Percentiles rank a stretch among this genome's conserved stretches.
These are phyloP conservation scores for Eunapius fragilis DNA, from an alignment of 37 sponge, comb jelly and placozoan species.

Conservation along the genomic window DNA sequence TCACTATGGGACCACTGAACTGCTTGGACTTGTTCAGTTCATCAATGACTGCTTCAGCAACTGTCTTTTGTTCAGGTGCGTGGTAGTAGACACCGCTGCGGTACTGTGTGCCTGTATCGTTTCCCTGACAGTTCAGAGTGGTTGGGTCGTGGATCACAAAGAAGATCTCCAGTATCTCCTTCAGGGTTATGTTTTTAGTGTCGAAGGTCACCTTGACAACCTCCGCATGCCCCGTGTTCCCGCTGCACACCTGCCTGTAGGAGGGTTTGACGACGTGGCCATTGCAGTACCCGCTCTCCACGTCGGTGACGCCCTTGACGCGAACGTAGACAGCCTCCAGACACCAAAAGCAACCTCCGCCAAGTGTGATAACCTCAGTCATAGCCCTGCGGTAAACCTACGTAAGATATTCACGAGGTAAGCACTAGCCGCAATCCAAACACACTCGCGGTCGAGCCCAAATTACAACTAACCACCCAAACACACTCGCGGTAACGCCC, in stretches of 20 bases:
- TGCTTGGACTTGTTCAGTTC: neutral
- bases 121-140: neutral
- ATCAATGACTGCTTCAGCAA: neutral
- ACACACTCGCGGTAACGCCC: neutral
- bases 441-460: neutral
- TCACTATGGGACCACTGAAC: neutral
- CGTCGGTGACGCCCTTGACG: slow-evolving; percentile 2
- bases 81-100: neutral
- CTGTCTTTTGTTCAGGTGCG: neutral
- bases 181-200: neutral
- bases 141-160: slow-evolving; percentile 13
- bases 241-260: slow-evolving; percentile 8
- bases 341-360: slow-evolving; percentile 17
- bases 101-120: slow-evolving; percentile 13
- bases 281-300: neutral
- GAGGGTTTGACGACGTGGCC: neutral
- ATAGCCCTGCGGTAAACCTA: neutral
- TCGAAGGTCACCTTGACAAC: slow-evolving; percentile 9
- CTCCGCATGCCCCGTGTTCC: slow-evolving; percentile 11
- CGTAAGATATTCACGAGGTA: neutral
- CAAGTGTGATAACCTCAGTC: neutral
- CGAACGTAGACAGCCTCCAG: neutral
- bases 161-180: slow-evolving; percentile 11
- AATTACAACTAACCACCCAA: too few species aligned
- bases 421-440: neutral